Conservation (phyloP, 2,888 invertebrate species). For the Troglohyphantes excavatus region DNA sequence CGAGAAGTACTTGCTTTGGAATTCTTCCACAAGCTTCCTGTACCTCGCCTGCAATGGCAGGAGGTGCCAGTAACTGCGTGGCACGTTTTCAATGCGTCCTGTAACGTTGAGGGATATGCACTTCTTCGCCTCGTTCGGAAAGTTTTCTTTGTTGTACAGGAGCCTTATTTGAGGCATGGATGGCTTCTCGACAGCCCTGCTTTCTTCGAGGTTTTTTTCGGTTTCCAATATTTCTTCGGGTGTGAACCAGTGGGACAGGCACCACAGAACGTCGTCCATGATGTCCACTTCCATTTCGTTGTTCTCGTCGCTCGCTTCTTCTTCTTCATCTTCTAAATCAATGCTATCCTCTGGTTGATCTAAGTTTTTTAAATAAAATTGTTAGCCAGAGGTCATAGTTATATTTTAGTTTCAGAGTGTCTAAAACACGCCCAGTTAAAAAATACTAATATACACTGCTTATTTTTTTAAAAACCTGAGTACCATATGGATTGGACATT, state of each 20-base stretch:
- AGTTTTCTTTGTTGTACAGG: not conserved
- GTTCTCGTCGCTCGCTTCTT: not conserved
- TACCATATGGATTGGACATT: too few species aligned
- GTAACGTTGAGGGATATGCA: not conserved
- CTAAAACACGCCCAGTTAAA: too few species aligned
- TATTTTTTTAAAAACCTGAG: not conserved
- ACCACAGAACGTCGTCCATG: conserved; percentile 44
- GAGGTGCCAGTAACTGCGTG: not conserved
- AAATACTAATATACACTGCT: not conserved
- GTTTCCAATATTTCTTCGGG: not conserved
- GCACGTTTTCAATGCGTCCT: not conserved
- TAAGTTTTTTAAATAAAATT: not conserved
- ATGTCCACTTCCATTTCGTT: conserved; percentile 4
- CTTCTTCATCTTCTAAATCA: conserved; percentile 22
- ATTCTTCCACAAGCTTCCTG: not conserved
- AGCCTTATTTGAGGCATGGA: not conserved
- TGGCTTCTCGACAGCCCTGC: not conserved
- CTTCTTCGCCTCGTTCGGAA: not conserved
- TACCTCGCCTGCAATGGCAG: not conserved
- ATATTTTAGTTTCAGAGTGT: too few species aligned
- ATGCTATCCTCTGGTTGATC: conserved; percentile 40
- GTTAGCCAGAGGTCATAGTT: too few species aligned
- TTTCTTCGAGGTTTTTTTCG: not conserved
- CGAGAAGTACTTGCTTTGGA: not conserved
- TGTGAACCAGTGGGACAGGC: not conserved